phyloP scores from a whole-genome alignment of 1,140 invertebrate species.

The Drosophila burlai region DNA sequence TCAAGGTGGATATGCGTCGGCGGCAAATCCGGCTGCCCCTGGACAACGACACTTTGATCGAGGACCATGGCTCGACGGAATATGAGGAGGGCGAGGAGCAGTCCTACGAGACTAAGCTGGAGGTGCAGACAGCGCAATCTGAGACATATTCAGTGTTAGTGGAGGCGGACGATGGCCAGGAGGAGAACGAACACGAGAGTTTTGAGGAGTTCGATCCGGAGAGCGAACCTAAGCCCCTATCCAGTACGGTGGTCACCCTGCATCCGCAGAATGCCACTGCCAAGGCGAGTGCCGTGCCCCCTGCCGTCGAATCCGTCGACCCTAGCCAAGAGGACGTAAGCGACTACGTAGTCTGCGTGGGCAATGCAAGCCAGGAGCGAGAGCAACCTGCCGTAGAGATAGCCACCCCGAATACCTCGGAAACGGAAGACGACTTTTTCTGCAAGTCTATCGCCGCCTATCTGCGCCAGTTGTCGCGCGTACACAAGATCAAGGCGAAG shows the following conservation, averaged over 20 bases:
- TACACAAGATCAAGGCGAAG: conserved; percentile 82
- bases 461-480: conserved; percentile 69
- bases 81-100: conserved; percentile 69
- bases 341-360: conserved; percentile 61
- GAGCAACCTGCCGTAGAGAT: conserved; percentile 2
- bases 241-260: conserved; percentile 39
- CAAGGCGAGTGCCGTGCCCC: conserved; percentile 3
- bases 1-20: conserved; percentile 41
- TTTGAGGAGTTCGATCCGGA: conserved; percentile 53
- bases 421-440: conserved; percentile 78
- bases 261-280: conserved; percentile 21
- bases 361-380: conserved; percentile 21
- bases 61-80: conserved; percentile 52
- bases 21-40: conserved; percentile 20
- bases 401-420: conserved; percentile 16
- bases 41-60: conserved; percentile 42
- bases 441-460: conserved; percentile 76
- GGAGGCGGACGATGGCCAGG: conserved; percentile 64
- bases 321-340: conserved; percentile 44
- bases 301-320: conserved; percentile 13
- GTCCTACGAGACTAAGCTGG: conserved; percentile 59
- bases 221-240: conserved; percentile 42
- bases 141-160: conserved; percentile 71
- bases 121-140: conserved; percentile 62
- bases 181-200: conserved; percentile 41